Percentiles rank a stretch among this genome's conserved stretches.
These are phyloP conservation scores for Drosophila imparisetae DNA, from an alignment of 2,888 invertebrate species.

Conservation along the genomic window DNA sequence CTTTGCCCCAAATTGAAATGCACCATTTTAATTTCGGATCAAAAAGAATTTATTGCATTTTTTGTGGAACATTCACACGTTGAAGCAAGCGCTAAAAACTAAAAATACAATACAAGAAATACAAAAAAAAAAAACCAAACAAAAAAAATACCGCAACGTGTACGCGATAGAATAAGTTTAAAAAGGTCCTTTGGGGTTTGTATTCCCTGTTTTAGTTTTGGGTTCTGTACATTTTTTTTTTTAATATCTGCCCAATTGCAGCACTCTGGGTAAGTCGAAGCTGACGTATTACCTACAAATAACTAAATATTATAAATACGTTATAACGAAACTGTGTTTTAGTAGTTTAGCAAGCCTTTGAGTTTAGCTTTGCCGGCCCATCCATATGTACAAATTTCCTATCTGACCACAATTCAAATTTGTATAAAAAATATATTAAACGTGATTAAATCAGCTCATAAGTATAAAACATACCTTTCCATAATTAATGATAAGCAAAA, in stretches of 20 bases:
- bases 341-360: conserved; percentile 71
- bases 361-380: conserved; percentile 70
- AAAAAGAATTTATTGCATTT: conserved; percentile 64
- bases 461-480: conserved; percentile 5
- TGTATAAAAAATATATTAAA: neutral
- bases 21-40: conserved; percentile 64
- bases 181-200: conserved; percentile 40
- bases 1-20: conserved; percentile 65
- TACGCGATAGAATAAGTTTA: conserved; percentile 47
- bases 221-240: conserved; percentile 53
- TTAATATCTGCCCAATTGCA: conserved; percentile 52
- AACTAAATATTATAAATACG: conserved; percentile 53
- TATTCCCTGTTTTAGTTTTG: conserved; percentile 31
- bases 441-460: conserved; percentile 9
- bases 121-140: conserved; percentile 39
- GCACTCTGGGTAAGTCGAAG: conserved; percentile 73
- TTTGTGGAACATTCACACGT: conserved; percentile 84
- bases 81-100: conserved; percentile 83
- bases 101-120: conserved; percentile 51
- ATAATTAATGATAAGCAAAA: neutral
- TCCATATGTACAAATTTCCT: conserved; percentile 52
- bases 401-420: conserved; percentile 17
- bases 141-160: conserved; percentile 55
- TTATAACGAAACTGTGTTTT: conserved; percentile 57
- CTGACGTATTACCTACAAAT: conserved; percentile 56